Base-by-base conservation (phyloP, 2,113 vertebrate genomes). In the Anguilla rostrata region DNA sequence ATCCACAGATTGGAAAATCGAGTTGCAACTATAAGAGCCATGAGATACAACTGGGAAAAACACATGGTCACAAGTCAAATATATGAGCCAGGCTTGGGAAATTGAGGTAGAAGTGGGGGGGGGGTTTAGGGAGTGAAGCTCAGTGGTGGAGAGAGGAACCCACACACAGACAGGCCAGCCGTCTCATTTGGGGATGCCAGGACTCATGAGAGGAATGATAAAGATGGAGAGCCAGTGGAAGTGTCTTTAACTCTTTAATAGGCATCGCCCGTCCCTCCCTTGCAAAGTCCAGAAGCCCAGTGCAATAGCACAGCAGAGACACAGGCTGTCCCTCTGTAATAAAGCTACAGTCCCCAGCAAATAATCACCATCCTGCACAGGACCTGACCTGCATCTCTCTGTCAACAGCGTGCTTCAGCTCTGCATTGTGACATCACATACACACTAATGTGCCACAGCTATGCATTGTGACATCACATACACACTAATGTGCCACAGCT, bases 331-430 rank as follows among this genome's bases (percentile, higher is more conserved):
- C 39, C 16, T 57, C 88, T 89, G 86, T 91, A 94, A 91, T 93
- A 94, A 94, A 92, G 88, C 88, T 91, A 87, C 53, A 83, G 89
- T 94, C 95, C 92, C 94, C 88, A 89, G 94, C 93, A 94, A 92
- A 93, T 94, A 89, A 88, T 16, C 75, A 79, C 71, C 12, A n/a
- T 80, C 29, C 41, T 56, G 18, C 34, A 80, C n/a, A 29, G 60
- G 15, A 0, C 29, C 29, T 39, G 29, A 80, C 40, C 14, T 15
- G 78, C 39, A 41, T n/a, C 29, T 41, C 14, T 40, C 40, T 80
- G 15, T 41, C 40, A 40, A 41, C 75, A 39, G 9, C 39, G 29
- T 78, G 39, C 75, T 80, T 80, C 78, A 40, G 39, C 34, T 29
- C 6, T 41, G 34, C 34, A 41, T 29, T 20, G 60, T 66, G 60